Conservation (phyloP, 2,113 vertebrate genomes). For the Marmota flaviventris region DNA sequence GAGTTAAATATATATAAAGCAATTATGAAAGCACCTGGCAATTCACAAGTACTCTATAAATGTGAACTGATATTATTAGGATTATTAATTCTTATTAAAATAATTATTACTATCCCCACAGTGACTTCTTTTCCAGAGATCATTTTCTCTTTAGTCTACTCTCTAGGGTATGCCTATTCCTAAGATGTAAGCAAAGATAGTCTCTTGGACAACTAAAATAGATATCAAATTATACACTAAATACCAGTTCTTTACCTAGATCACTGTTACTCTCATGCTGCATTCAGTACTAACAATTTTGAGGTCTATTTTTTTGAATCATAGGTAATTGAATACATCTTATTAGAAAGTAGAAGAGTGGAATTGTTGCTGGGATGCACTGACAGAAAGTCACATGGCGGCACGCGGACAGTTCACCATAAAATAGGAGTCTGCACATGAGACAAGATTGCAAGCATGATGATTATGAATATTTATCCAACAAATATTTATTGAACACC, state of each 20-base stretch:
- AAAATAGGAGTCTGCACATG: neutral
- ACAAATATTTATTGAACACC: neutral
- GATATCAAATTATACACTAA: neutral
- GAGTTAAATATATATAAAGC: neutral
- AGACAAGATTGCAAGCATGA: neutral
- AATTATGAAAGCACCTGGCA: neutral
- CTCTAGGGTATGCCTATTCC: neutral
- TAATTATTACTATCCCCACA: neutral
- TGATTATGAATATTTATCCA: neutral
- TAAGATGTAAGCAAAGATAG: neutral
- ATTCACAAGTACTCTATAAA: neutral
- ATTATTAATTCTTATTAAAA: constrained; percentile 29
- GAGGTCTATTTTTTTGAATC: neutral
- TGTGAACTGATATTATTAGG: neutral
- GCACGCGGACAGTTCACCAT: neutral
- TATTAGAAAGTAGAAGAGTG: neutral
- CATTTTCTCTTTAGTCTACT: neutral
- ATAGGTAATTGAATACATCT: neutral
- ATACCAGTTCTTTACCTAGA: neutral
- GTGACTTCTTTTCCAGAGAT: neutral
- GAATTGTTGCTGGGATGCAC: neutral
- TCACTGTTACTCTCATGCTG: neutral
- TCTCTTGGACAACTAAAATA: neutral
- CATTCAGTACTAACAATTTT: neutral
- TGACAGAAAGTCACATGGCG: neutral